Evolutionary conservation across 2,797 vertebrate species (phyloP).

Genomic region (Spheniscus humboldti): DNA sequence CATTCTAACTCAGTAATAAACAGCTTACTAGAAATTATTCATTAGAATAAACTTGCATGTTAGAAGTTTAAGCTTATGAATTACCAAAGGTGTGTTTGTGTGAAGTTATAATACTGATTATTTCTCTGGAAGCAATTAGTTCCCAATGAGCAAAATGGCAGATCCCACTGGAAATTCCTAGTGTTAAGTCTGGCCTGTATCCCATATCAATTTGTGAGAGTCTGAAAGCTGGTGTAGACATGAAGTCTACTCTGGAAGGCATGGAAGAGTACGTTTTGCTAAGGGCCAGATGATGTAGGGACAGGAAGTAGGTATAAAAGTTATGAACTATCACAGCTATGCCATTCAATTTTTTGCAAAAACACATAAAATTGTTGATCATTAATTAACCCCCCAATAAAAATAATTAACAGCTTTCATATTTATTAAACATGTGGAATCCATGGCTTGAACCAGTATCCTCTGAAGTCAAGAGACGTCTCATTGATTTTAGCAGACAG

Average conservation of each 20-base stretch:
- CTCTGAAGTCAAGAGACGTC: background rate
- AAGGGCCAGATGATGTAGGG: background rate
- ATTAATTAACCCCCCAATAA: background rate
- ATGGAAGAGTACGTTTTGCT: background rate
- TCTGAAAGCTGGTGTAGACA: background rate
- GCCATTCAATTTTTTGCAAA: background rate
- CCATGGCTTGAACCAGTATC: background rate
- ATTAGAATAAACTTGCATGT: background rate
- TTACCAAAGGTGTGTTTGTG: background rate
- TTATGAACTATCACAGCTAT: background rate
- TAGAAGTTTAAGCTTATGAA: background rate
- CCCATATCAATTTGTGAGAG: background rate
- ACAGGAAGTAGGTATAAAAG: background rate
- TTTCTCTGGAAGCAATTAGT: background rate
- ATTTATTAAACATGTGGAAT: background rate
- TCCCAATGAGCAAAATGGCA: background rate
- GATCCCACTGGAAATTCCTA: background rate
- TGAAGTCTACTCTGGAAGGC: background rate
- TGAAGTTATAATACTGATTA: background rate
- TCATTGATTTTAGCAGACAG: background rate
- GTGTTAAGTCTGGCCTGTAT: background rate
- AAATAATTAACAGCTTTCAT: background rate
- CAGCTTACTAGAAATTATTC: background rate
- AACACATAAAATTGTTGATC: background rate
- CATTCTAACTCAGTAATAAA: background rate